Evolutionary conservation across 2,888 invertebrate genomes (phyloP).

Genomic region (Standfussiana lucernea): DNA sequence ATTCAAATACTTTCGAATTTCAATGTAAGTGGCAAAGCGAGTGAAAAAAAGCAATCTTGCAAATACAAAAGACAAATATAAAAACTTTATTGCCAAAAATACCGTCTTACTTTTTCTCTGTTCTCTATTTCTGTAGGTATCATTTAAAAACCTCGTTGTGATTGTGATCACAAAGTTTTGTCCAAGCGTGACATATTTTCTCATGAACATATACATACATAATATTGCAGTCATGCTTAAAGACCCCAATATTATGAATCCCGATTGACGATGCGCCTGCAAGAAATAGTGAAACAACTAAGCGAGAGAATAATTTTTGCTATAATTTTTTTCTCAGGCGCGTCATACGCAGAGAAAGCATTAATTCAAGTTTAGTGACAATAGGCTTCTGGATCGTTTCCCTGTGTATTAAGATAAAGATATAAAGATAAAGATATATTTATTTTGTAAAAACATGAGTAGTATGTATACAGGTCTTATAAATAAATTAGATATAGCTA

Average conservation of each 20-base stretch:
- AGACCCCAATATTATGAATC: neutral
- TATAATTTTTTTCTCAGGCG: neutral
- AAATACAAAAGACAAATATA: no score
- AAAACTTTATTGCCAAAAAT: no score
- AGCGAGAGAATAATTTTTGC: neutral
- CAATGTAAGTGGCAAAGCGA: neutral
- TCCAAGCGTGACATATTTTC: neutral
- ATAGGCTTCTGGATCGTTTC: neutral
- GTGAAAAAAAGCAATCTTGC: no score
- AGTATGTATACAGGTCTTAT: no score
- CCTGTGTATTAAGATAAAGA: neutral
- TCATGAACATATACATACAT: neutral
- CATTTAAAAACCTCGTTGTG: neutral
- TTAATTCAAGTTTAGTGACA: neutral
- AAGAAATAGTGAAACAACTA: neutral
- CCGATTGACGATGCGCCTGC: constrained; percentile 7
- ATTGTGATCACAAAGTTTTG: neutral
- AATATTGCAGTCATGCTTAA: neutral
- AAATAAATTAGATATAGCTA: no score
- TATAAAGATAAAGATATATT: no score
- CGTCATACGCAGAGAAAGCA: neutral
- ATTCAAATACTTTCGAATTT: neutral
- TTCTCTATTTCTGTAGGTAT: neutral
- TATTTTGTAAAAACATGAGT: no score
- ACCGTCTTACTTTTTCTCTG: neutral